A percentile compares a stretch with the other conserved stretches of the same genome.
Conservation (phyloP, 1,140 invertebrate species). For the Varroa destructor region DNA sequence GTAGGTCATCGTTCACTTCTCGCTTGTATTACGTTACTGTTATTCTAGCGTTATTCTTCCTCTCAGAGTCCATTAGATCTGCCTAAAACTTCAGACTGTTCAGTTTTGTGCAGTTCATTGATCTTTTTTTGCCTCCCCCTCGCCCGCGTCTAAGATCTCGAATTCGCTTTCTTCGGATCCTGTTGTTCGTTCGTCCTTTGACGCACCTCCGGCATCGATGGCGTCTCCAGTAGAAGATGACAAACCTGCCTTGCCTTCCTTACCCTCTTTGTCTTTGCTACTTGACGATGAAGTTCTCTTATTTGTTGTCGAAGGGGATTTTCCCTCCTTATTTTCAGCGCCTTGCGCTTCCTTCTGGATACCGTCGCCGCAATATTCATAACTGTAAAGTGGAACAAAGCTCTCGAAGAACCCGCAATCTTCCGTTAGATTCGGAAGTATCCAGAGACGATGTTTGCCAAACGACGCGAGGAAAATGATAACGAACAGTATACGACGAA, state of each 20-base stretch:
- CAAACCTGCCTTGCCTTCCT: not conserved
- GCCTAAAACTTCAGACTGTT: too few relatives aligned
- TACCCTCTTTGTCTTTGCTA: not conserved
- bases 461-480: slow-evolving; percentile 74
- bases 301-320: not conserved
- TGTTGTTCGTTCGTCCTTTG: slow-evolving; percentile 10
- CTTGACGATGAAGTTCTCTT: not conserved
- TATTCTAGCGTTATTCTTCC: too few relatives aligned
- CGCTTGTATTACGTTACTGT: too few relatives aligned
- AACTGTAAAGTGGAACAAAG: slow-evolving; percentile 92
- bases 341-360: slow-evolving; percentile 42
- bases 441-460: slow-evolving; percentile 85
- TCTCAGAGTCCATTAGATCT: too few relatives aligned
- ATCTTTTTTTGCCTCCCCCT: slow-evolving; percentile 9
- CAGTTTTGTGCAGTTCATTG: not conserved
- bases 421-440: slow-evolving; percentile 92
- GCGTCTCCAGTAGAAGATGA: not conserved
- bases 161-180: slow-evolving; percentile 20
- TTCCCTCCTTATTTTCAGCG: not conserved
- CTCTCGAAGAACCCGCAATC: slow-evolving; percentile 97
- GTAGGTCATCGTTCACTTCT: too few relatives aligned
- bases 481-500: slow-evolving; percentile 80
- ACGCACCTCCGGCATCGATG: too few relatives aligned
- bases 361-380: slow-evolving; percentile 56
- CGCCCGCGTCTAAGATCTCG: slow-evolving; percentile 7